phyloP scores from a whole-genome alignment of 1,140 invertebrate genomes.

The Brachionus manjavacas region DNA sequence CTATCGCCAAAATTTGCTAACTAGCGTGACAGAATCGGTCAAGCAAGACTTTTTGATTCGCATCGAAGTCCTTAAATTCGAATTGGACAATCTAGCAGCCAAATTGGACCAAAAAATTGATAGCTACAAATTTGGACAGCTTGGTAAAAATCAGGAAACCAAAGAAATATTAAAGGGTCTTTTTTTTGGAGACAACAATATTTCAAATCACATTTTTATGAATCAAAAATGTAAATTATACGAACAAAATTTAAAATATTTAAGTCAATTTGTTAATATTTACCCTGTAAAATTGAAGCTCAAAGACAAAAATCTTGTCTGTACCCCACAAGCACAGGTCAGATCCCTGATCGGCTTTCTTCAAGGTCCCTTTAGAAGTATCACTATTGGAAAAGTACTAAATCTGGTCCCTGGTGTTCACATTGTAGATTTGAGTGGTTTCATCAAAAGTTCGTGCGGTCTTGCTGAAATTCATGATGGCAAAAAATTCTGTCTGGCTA shows the following conservation, averaged over 20 bases:
- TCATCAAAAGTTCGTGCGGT: slow-evolving; percentile 30
- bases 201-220: slow-evolving; percentile 11
- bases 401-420: not conserved
- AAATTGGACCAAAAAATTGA: not conserved
- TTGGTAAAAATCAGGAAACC: not conserved
- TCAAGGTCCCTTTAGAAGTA: not conserved
- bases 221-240: slow-evolving; percentile 25
- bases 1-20: not conserved
- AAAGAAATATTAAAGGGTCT: not conserved
- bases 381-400: not conserved
- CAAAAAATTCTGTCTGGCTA: not conserved
- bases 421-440: not conserved
- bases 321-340: not conserved
- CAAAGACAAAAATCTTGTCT: slow-evolving; percentile 1
- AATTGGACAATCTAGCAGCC: not conserved
- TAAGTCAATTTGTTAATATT: slow-evolving; percentile 13
- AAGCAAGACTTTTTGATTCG: slow-evolving; percentile 3
- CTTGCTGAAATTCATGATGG: not conserved
- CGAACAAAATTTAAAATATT: not conserved
- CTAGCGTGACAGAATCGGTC: not conserved
- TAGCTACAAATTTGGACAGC: not conserved
- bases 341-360: not conserved
- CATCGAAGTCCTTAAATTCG: not conserved
- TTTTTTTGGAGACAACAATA: not conserved
- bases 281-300: not conserved